Evolutionary conservation across 2,113 vertebrate species (phyloP).

Genomic region (Platysternon megacephalum): DNA sequence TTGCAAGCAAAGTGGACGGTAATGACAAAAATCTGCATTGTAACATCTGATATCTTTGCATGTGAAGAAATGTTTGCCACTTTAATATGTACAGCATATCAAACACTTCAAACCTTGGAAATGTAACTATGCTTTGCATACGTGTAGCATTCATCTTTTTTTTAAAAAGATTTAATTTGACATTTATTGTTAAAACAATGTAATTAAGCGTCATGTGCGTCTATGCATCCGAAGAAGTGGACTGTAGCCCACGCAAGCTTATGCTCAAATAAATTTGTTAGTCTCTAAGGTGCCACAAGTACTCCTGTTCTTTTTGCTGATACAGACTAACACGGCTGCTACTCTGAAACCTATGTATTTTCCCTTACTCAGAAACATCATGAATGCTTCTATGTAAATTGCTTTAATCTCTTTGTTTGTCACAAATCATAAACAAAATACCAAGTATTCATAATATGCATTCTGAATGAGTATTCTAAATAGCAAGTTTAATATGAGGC

Average conservation of each 20-base stretch:
- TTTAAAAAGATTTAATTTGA: conserved; percentile 63
- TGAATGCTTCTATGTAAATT: conserved; percentile 70
- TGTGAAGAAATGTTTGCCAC: conserved; percentile 28
- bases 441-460: conserved; percentile 62
- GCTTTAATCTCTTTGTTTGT: conserved; percentile 65
- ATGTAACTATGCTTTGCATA: conserved; percentile 61
- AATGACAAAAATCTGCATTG: conserved; percentile 45
- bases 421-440: conserved; percentile 72
- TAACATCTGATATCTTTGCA: conserved; percentile 43
- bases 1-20: conserved; percentile 15
- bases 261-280: too few relatives aligned
- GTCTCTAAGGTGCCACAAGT: too few relatives aligned
- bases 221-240: too few relatives aligned
- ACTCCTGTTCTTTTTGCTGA: too few relatives aligned
- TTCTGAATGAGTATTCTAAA: conserved; percentile 59
- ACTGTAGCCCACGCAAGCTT: too few relatives aligned
- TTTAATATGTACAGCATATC: conserved; percentile 46
- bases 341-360: too few relatives aligned
- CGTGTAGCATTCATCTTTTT: conserved; percentile 61
- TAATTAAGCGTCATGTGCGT: conserved; percentile 71
- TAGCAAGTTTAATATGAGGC: conserved; percentile 19
- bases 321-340: too few relatives aligned
- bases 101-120: conserved; percentile 64
- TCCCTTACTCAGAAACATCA: conserved; percentile 52
- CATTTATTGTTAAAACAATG: conserved; percentile 70